Evolutionary conservation across 2,113 vertebrate species (phyloP).

Genomic region (Lepidothrix coronata): DNA sequence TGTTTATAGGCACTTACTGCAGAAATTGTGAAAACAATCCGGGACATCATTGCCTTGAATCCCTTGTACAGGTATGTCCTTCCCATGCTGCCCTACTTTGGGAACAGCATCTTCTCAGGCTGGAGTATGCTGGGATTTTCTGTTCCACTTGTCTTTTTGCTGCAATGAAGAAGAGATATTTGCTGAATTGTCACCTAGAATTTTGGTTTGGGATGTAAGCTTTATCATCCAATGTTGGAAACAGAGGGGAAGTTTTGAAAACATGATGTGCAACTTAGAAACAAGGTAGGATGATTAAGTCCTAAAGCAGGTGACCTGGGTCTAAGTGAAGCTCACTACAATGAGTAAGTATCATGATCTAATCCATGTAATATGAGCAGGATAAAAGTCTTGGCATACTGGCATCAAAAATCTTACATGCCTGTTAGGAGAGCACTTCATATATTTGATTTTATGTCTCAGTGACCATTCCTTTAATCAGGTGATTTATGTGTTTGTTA

Average conservation of each 20-base stretch:
- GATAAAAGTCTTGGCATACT: background rate
- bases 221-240: background rate
- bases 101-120: background rate
- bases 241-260: background rate
- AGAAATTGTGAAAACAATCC: slow-evolving; percentile 98
- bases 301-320: background rate
- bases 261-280: background rate
- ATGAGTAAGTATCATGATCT: background rate
- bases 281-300: fast-evolving
- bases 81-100: background rate
- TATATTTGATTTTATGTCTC: background rate
- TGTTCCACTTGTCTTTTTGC: background rate
- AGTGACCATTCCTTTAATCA: background rate
- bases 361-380: background rate
- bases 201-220: background rate
- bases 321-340: background rate
- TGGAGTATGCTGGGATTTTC: background rate
- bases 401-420: background rate
- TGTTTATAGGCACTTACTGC: slow-evolving; percentile 88
- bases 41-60: slow-evolving; percentile 97
- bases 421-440: background rate
- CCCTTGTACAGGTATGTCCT: slow-evolving; percentile 89
- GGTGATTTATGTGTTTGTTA: background rate
- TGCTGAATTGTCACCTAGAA: background rate
- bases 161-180: background rate